Conservation (phyloP, 2,113 vertebrate species). For the Falco punctatus region DNA sequence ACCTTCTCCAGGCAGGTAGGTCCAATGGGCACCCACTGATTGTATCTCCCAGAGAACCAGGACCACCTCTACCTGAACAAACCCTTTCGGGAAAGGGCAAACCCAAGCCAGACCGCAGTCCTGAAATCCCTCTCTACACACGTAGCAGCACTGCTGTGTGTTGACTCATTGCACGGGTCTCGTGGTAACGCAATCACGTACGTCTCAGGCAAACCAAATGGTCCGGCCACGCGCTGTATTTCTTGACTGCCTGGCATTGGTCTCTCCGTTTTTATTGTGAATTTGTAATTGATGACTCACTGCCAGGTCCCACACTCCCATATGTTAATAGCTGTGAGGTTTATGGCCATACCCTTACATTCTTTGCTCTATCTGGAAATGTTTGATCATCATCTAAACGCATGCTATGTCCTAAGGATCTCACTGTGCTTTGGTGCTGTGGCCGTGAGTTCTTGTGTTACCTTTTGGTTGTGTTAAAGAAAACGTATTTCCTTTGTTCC, state of each 20-base stretch:
- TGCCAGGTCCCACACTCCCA: not conserved
- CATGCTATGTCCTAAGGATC: not conserved
- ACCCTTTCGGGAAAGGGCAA: not conserved
- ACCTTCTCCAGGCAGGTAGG: not conserved
- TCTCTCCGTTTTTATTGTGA: not conserved
- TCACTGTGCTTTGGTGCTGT: not conserved
- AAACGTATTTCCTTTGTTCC: not conserved
- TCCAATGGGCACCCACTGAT: not conserved
- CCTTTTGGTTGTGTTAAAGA: not conserved
- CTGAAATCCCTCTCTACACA: not conserved
- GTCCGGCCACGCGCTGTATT: not conserved
- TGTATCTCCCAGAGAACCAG: not conserved
- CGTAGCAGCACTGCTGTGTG: fast-evolving
- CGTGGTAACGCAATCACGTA: fast-evolving
- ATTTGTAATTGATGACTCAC: not conserved
- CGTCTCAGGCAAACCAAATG: fast-evolving
- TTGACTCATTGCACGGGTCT: not conserved
- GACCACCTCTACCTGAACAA: not conserved
- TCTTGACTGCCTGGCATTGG: not conserved
- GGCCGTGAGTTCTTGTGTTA: not conserved
- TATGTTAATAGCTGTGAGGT: not conserved
- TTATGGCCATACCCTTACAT: not conserved
- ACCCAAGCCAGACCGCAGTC: not conserved
- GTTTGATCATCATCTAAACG: not conserved
- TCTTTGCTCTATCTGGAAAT: not conserved